Evolutionary conservation across 53 echinoderm and acorn worm genomes (phyloP).

Genomic region (Paelopatides confundens): DNA sequence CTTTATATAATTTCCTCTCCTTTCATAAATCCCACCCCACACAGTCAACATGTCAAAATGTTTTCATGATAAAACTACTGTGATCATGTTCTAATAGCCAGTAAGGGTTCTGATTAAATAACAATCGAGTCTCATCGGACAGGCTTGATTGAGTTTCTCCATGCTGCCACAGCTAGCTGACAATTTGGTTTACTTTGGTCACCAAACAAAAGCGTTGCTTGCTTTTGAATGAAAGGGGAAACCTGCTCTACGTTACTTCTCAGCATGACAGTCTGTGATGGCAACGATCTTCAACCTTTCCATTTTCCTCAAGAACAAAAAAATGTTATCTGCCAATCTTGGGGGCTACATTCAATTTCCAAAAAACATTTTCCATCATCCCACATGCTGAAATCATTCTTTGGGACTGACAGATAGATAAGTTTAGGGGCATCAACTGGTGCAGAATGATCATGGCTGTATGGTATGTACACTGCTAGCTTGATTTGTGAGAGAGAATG

Average conservation of each 20-base stretch:
- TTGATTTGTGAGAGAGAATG: not conserved
- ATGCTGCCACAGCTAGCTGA: not conserved
- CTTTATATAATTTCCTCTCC: not conserved
- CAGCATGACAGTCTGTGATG: conserved; percentile 32
- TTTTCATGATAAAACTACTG: conserved; percentile 31
- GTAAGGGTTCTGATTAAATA: not conserved
- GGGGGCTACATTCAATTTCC: not conserved
- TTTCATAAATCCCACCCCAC: not conserved
- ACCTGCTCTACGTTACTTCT: conserved; percentile 3
- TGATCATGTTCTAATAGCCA: conserved; percentile 39
- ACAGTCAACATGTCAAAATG: not conserved
- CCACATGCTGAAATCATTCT: conserved; percentile 1
- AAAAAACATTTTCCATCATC: conserved; percentile 33
- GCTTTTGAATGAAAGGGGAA: not conserved
- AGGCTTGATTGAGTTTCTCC: conserved; percentile 14
- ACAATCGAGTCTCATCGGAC: not conserved
- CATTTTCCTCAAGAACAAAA: not conserved
- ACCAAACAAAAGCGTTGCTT: conserved; percentile 4
- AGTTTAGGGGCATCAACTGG: not conserved
- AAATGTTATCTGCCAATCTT: not conserved
- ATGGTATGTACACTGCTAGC: not conserved
- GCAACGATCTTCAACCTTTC: not conserved
- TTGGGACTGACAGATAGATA: not conserved
- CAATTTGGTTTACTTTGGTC: not conserved
- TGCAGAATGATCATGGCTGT: not conserved